Evolutionary conservation across 2,797 vertebrate genomes (phyloP).

Genomic region (Mormyrus proboscirostris): DNA sequence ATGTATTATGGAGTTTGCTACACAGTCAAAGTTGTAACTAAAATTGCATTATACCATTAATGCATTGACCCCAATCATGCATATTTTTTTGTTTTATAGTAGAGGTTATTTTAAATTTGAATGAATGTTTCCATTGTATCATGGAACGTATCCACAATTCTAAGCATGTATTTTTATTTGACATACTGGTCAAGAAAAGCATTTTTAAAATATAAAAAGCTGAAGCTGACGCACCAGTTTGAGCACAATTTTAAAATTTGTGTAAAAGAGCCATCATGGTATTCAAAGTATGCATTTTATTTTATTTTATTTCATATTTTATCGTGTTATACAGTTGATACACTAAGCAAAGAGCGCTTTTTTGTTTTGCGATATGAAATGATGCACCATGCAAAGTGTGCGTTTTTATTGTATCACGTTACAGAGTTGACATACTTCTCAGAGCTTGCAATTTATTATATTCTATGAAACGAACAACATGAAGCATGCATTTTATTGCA

Average conservation of each 20-base stretch:
- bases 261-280: not conserved
- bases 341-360: not conserved
- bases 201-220: not conserved
- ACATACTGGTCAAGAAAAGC: not conserved
- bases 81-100: not conserved
- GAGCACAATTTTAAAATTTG: not conserved
- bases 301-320: not conserved
- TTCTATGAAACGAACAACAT: not conserved
- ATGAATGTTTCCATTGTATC: not conserved
- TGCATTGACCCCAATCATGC: not conserved
- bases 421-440: not conserved
- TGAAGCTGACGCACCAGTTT: not conserved
- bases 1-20: not conserved
- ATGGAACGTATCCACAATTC: not conserved
- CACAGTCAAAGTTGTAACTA: not conserved
- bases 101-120: not conserved
- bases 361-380: not conserved
- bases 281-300: not conserved
- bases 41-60: not conserved
- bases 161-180: not conserved
- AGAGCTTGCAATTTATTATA: not conserved
- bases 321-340: not conserved
- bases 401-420: not conserved
- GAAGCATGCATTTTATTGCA: not conserved
- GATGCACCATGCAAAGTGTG: not conserved